Base-by-base conservation (phyloP, 2,888 invertebrate species). In the Metopia argyrocephala region DNA sequence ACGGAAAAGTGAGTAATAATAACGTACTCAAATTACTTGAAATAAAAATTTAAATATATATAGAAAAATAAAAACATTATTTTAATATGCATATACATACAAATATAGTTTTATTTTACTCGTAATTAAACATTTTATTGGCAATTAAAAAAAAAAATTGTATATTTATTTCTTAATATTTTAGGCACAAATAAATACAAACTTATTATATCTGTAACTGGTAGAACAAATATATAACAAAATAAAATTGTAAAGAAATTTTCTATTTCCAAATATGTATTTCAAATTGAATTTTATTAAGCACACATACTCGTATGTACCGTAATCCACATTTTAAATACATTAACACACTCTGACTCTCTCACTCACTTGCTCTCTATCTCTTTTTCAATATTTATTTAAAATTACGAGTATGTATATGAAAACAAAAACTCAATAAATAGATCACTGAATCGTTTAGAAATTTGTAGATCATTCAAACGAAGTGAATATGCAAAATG, bases 1-100 rank as follows among this genome's bases (percentile, higher is more conserved):
- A 96, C 91, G 96, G 96, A 79, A 95, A 95, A 93, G 95, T 96
- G 87, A 91, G 92, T 90, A 89, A 85, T n/a, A n/a, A n/a, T n/a
- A n/a, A n/a, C n/a, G n/a, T n/a, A n/a, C n/a, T n/a, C n/a, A 83
- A 83, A 28, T 46, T 69, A 68, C 76, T 78, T 78, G 38, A 74
- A 54, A 64, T 59, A 38, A 38, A 38, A 18, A 46, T 18, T 20
- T 38, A 48, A 23, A 25, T 21, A 69, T 54, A 62, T 45, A 20
- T 5, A 25, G 5, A 15, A 27, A 56, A n/a, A 18, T 6, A 56
- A n/a, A 15, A 56, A 52, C 15, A 56, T n/a, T n/a, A n/a, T n/a
- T n/a, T n/a, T n/a, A 27, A 25, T 56, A n/a, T 27, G 15, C 54
- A n/a, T 54, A 38, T 25, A 25, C 27, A 18, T 71, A 28, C 4